These are phyloP conservation scores for Drosophila aldrichi DNA, from an alignment of 2,888 invertebrate genomes.

Conservation along the genomic window DNA sequence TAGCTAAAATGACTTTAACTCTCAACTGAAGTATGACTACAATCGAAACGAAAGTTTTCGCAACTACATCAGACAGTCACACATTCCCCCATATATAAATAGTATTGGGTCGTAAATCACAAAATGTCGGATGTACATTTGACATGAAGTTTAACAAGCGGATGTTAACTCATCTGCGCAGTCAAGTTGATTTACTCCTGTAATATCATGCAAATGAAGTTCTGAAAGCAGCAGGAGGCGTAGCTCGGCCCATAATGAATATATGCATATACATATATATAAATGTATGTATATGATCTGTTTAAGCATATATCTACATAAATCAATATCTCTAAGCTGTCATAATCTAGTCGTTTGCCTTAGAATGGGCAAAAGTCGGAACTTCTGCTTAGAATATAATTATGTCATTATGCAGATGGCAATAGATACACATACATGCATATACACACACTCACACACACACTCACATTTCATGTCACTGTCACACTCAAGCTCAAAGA, in stretches of 20 bases:
- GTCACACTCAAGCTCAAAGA: background rate
- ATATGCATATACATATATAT: background rate
- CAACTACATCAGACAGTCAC: background rate
- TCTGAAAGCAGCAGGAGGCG: background rate
- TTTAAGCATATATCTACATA: background rate
- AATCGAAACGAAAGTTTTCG: background rate
- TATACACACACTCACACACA: background rate
- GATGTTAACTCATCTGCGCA: constrained; percentile 17
- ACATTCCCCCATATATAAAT: background rate
- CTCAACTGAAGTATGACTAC: background rate
- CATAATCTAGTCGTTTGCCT: background rate
- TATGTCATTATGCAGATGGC: background rate
- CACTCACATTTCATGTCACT: background rate
- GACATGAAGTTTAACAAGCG: constrained; percentile 18
- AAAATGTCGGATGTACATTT: constrained; percentile 35
- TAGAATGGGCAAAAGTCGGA: fast-evolving
- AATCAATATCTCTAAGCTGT: background rate
- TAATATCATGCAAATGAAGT: constrained; percentile 60
- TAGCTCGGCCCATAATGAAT: background rate
- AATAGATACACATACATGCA: background rate
- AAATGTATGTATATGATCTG: background rate
- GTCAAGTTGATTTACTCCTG: constrained; percentile 7
- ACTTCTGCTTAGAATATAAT: background rate
- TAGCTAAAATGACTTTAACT: constrained; percentile 8
- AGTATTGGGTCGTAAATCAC: constrained; percentile 58